Evolutionary conservation across 2,797 vertebrate species (phyloP), one percentile per base, ranked within the genome.

Genomic region (Brachyalestes nurse): DNA sequence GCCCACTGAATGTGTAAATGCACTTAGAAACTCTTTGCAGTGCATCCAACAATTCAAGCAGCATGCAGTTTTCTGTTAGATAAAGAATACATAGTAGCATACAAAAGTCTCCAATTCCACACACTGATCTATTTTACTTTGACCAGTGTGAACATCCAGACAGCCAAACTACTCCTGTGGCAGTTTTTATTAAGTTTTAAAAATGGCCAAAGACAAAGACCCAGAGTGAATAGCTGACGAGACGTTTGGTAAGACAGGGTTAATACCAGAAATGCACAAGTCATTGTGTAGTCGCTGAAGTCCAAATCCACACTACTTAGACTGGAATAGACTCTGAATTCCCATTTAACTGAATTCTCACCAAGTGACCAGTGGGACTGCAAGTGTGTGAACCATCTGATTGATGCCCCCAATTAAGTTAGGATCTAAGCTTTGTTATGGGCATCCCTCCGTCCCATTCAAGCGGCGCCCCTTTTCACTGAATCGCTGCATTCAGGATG

Each of bases 381-480:
- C 55, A 57, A 6, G 28, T 23, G 16, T 19, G 79, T 81, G 79
- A 80, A 67, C 38, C n/a, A 6, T 76, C 83, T 72, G 80, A 84
- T 75, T 73, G 79, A 85, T 80, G 72, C 77, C 64, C 69, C 53
- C 81, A 70, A 76, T 77, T 86, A 84, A 86, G 73, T 78, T 42
- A 17, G 72, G 65, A 77, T 69, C 86, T 86, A 86, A 82, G 90
- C 90, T 93, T 93, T 93, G 91, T 90, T 88, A 88, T 82, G 84
- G 87, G 89, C 66, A 40, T 88, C 88, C 88, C 83, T 88, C 77
- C 38, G 80, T 80, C 84, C 86, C 88, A 88, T 89, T 92, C 85
- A 89, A 61, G 79, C 0, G 77, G 83, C 83, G 80, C 82, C 87
- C 87, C 90, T 90, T 90, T 91, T 86, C 90, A 82, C 82, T 78